phyloP scores from a whole-genome alignment of 35 echinoderm and acorn worm genomes.

The Heliocidaris erythrogramma region DNA sequence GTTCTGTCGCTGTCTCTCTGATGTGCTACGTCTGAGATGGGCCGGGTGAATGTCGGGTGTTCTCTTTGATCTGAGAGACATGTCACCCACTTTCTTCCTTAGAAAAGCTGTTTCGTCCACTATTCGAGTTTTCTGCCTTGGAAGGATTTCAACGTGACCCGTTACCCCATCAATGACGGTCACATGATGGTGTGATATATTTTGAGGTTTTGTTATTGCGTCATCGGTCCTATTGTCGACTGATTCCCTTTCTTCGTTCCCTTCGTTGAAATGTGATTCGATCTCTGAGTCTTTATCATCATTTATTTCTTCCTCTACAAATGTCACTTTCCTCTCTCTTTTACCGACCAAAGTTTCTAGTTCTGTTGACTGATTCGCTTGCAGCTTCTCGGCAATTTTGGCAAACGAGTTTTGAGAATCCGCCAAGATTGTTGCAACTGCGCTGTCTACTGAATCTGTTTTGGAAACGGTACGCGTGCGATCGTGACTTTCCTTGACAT shows the following conservation, averaged over 20 bases:
- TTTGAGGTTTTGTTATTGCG: background rate
- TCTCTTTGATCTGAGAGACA: background rate
- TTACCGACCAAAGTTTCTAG: background rate
- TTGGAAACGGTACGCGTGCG: background rate
- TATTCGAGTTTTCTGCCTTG: constrained; percentile 5
- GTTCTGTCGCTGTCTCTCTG: constrained; percentile 5
- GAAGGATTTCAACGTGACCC: constrained; percentile 20
- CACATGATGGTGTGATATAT: constrained; percentile 31
- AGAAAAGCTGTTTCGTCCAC: constrained; percentile 25
- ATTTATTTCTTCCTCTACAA: constrained; percentile 16
- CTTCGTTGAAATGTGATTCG: background rate
- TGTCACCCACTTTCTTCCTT: background rate
- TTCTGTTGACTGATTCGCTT: background rate
- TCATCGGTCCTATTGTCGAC: background rate
- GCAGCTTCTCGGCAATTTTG: constrained; percentile 15
- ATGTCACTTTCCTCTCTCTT: constrained; percentile 26
- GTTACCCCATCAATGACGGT: constrained; percentile 36
- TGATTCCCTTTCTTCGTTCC: background rate
- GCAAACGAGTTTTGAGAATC: background rate
- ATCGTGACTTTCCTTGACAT: background rate
- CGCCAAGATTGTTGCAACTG: background rate
- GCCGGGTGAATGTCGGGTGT: background rate
- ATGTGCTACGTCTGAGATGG: constrained; percentile 25
- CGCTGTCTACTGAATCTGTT: background rate
- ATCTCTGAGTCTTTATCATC: background rate